phyloP scores from a whole-genome alignment of 2,888 invertebrate genomes.

The Philereme transversata region DNA sequence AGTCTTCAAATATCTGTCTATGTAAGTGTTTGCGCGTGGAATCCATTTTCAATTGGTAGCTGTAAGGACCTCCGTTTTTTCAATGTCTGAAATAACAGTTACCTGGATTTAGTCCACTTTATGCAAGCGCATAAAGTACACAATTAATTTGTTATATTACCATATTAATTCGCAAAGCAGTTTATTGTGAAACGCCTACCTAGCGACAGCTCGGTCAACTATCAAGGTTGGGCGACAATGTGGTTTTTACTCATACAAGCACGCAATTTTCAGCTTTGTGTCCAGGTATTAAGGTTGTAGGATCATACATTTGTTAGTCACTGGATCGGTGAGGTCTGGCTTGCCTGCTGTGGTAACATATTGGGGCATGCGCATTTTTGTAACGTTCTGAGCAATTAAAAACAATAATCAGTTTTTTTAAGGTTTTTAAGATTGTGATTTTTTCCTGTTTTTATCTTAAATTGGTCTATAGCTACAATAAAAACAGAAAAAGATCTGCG shows the following conservation, averaged over 20 bases:
- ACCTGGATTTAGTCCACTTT: background rate
- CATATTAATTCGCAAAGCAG: slow-evolving; percentile 21
- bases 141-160: background rate
- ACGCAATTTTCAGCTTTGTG: slow-evolving; percentile 1
- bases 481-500: no score
- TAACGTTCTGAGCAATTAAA: no score
- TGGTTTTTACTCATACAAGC: slow-evolving; percentile 20
- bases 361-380: background rate
- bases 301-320: background rate
- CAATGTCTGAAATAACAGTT: no score
- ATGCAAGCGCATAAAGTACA: background rate
- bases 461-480: no score
- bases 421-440: no score
- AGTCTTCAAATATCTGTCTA: no score
- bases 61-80: no score
- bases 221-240: slow-evolving; percentile 46
- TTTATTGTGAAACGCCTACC: slow-evolving; percentile 29
- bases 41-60: no score
- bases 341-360: slow-evolving; percentile 12
- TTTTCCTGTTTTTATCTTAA: no score
- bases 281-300: background rate
- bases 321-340: slow-evolving; percentile 7
- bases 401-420: no score
- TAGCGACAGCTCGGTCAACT: slow-evolving; percentile 35
- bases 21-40: no score